Evolutionary conservation across 2,113 vertebrate species (phyloP).

Genomic region (Pelmatolapia mariae): DNA sequence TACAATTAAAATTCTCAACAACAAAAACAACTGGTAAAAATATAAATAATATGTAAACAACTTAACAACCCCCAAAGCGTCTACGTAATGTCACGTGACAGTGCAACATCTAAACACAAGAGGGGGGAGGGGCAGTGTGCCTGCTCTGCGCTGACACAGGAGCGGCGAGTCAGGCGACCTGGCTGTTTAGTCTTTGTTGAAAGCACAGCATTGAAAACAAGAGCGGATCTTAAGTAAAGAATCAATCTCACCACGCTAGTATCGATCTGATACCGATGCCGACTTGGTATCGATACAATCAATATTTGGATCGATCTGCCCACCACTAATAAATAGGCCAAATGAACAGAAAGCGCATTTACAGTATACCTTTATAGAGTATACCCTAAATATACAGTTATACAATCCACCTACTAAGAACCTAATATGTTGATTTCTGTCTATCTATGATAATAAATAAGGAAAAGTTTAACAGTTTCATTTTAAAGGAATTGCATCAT

Average conservation of each 20-base stretch:
- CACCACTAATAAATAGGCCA: background rate
- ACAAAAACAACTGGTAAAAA: background rate
- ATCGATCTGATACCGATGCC: fast-evolving
- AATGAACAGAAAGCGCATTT: background rate
- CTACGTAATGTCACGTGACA: background rate
- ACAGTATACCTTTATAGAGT: background rate
- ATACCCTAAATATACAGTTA: background rate
- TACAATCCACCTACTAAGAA: background rate
- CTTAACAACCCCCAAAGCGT: background rate
- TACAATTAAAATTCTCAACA: background rate
- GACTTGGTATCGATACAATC: background rate
- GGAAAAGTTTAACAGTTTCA: background rate
- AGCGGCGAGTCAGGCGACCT: background rate
- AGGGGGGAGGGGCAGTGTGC: background rate
- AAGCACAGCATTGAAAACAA: background rate
- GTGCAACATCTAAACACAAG: background rate
- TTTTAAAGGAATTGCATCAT: background rate
- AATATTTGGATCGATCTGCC: background rate
- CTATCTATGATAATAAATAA: background rate
- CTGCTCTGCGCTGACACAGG: background rate
- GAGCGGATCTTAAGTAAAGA: background rate
- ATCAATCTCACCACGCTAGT: background rate
- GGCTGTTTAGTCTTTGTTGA: background rate
- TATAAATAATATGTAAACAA: background rate
- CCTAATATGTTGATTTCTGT: background rate